Conservation (phyloP, 2,113 vertebrate species). For the Toxotes chatareus region DNA sequence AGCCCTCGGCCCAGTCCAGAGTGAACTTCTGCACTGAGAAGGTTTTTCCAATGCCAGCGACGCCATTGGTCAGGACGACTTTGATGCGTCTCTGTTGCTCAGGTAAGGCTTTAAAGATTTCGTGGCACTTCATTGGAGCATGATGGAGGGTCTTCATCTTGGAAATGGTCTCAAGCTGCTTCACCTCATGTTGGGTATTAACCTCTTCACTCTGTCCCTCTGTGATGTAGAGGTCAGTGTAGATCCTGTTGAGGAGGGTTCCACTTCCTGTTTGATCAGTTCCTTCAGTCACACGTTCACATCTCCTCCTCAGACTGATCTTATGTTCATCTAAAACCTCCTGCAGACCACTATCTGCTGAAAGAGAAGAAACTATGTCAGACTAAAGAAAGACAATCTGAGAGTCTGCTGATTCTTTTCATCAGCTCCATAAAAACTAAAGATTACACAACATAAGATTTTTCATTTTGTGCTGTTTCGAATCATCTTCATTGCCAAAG, state of each 20-base stretch:
- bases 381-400: no score
- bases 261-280: not conserved
- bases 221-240: conserved; percentile 2
- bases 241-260: not conserved
- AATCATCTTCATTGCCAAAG: no score
- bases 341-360: not conserved
- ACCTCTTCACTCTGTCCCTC: conserved; percentile 1
- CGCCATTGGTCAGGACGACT: not conserved
- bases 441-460: no score
- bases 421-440: no score
- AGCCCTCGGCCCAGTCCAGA: not conserved
- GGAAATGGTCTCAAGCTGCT: not conserved
- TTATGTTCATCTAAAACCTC: not conserved
- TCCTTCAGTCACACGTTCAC: not conserved
- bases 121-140: not conserved
- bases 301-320: not conserved
- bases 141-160: not conserved
- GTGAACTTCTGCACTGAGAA: not conserved
- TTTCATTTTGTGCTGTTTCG: no score
- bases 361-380: not conserved
- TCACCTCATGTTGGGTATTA: not conserved
- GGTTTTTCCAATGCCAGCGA: not conserved
- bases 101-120: not conserved
- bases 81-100: not conserved
- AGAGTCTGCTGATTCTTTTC: no score